Base-by-base conservation (phyloP, 2,113 vertebrate genomes). In the Eublepharis macularius region DNA sequence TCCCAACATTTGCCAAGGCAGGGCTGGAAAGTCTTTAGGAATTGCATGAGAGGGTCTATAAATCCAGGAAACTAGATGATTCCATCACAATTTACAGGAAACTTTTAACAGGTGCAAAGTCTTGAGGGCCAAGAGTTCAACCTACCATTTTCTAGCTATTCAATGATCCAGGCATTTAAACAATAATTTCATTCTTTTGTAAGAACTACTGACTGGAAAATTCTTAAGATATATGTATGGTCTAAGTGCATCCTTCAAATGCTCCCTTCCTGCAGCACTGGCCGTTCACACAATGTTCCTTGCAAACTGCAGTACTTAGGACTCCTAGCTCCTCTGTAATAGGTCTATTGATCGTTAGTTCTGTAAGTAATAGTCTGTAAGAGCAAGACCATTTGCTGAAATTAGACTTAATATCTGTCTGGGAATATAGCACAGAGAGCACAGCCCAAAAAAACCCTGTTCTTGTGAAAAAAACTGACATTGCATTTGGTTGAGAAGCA, bases 281-380 rank as follows among this genome's bases (percentile, higher is more conserved):
- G 49, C 41, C 21, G 65, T 70, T 70, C n/a, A 69, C 47, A 32
- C n/a, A 47, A 51, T 69, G 45, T 81, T 72, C 66, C 66, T 68
- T 81, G 80, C 54, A 81, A 36, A 47, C 43, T 81, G n/a, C 66
- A 81, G 80, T 70, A 69, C 68, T 81, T 81, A 69, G 26, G 32
- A 66, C 19, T 70, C 74, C 76, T 14, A 0, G 51, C 19, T 39
- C 39, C 1, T 21, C 24, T 1, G 3, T 74, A 54, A 65, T 17
- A 24, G 34, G 45, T 70, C 10, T 39, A 0, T 34, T n/a, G 0
- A 69, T 84, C 24, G 34, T 70, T 68, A 57, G 36, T 54, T 78
- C 75, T 78, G 9, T 78, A 69, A 68, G 45, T 75, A n/a, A 0
- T 39, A 47, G 16, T 12, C 76, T 1, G 68, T 34, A 1, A 19